These are phyloP conservation scores for Leptocoma aspasia DNA, from an alignment of 2,113 vertebrate genomes.

Conservation along the genomic window DNA sequence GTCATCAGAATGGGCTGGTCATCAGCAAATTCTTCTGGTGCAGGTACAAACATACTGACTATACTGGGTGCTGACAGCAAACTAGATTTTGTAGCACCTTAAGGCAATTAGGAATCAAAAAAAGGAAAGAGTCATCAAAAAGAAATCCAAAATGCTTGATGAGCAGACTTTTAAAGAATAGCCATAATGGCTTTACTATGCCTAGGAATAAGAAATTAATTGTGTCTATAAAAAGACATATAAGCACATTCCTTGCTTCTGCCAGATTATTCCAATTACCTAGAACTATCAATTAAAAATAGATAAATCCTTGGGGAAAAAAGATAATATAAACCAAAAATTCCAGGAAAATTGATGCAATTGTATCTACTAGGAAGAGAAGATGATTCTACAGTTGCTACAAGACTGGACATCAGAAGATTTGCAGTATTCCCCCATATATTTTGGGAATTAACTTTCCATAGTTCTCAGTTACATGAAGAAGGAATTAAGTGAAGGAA, in stretches of 20 bases:
- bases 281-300: neutral
- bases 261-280: neutral
- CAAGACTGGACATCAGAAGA: neutral
- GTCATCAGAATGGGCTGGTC: slow-evolving; percentile 94
- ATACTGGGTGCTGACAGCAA: slow-evolving; percentile 95
- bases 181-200: neutral
- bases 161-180: neutral
- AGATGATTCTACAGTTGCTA: neutral
- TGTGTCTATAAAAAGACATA: neutral
- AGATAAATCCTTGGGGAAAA: neutral
- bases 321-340: neutral
- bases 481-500: neutral
- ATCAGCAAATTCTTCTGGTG: slow-evolving; percentile 95
- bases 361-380: neutral
- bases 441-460: neutral
- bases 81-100: slow-evolving; percentile 94
- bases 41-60: slow-evolving; percentile 97
- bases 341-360: neutral
- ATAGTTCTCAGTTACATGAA: neutral
- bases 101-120: neutral
- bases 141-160: neutral
- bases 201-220: neutral
- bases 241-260: neutral
- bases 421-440: neutral
- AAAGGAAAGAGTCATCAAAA: neutral